These are phyloP conservation scores for Epiblema foenella DNA, from an alignment of 2,888 invertebrate species.

Conservation along the genomic window DNA sequence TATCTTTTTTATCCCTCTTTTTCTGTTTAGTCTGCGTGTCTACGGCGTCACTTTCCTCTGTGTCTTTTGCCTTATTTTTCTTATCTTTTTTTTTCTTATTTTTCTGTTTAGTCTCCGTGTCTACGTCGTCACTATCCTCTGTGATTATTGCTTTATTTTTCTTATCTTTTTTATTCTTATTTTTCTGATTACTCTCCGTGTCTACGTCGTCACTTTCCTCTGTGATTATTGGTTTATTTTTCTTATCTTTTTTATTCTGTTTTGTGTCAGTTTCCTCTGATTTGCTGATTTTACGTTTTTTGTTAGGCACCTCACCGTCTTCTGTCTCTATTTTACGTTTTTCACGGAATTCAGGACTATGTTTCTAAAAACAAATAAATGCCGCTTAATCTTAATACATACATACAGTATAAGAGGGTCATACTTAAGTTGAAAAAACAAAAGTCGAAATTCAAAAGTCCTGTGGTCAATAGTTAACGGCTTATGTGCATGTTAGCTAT, in stretches of 20 bases:
- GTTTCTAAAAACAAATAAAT: slow-evolving; percentile 53
- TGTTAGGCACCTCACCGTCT: slow-evolving; percentile 46
- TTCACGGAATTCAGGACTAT: slow-evolving; percentile 10
- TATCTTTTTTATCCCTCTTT: slow-evolving; percentile 46
- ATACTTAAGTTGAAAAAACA: no score
- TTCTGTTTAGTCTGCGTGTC: slow-evolving; percentile 32
- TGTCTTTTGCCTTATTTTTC: no score
- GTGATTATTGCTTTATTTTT: slow-evolving; percentile 41
- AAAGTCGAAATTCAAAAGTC: no score
- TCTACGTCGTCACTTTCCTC: no score
- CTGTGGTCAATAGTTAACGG: no score
- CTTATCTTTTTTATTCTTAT: no score
- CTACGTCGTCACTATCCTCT: no score
- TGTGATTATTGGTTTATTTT: slow-evolving; percentile 36
- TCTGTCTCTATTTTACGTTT: slow-evolving; percentile 54
- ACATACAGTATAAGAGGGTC: neutral
- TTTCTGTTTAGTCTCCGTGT: no score
- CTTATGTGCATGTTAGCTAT: no score
- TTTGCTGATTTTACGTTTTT: slow-evolving; percentile 47
- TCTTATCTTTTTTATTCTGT: slow-evolving; percentile 45
- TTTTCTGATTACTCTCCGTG: no score
- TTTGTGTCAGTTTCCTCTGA: slow-evolving; percentile 35
- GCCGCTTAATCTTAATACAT: neutral
- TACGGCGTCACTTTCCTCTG: slow-evolving; percentile 43
- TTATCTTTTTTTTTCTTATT: no score